phyloP scores from a whole-genome alignment of 2,113 vertebrate genomes.

The Corythoichthys intestinalis region DNA sequence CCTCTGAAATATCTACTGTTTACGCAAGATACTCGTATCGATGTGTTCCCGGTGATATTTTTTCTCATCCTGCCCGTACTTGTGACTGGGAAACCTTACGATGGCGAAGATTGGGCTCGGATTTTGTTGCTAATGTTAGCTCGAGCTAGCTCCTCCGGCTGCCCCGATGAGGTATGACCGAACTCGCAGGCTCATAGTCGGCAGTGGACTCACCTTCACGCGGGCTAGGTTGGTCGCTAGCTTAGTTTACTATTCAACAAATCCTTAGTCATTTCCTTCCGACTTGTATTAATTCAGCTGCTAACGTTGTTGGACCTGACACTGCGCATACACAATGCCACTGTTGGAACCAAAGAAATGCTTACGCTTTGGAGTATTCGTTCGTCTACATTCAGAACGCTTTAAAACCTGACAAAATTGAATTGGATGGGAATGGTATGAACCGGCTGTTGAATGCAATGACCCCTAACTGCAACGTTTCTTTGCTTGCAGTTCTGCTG shows the following conservation, averaged over 20 bases:
- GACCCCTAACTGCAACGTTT: not conserved
- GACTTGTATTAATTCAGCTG: too few relatives aligned
- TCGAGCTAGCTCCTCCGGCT: not conserved
- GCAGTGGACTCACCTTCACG: not conserved
- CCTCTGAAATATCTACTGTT: rapidly evolving
- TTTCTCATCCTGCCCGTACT: rapidly evolving
- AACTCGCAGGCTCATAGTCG: not conserved
- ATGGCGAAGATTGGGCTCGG: conserved; percentile 57
- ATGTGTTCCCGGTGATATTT: rapidly evolving
- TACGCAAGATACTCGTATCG: not conserved
- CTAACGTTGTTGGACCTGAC: too few relatives aligned
- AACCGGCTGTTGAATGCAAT: not conserved
- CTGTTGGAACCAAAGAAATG: too few relatives aligned
- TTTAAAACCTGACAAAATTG: too few relatives aligned
- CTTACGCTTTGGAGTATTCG: too few relatives aligned
- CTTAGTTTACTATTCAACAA: too few relatives aligned
- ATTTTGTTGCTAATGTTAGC: conserved; percentile 33
- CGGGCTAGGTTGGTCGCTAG: too few relatives aligned
- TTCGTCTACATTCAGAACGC: too few relatives aligned
- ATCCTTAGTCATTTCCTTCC: too few relatives aligned
- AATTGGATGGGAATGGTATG: not conserved
- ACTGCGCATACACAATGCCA: too few relatives aligned
- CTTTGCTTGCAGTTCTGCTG: conserved; percentile 13
- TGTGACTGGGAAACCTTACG: not conserved
- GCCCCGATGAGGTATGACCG: not conserved